These are phyloP conservation scores for Acyrthosiphon pisum DNA, from an alignment of 1,140 invertebrate species.

Conservation along the genomic window DNA sequence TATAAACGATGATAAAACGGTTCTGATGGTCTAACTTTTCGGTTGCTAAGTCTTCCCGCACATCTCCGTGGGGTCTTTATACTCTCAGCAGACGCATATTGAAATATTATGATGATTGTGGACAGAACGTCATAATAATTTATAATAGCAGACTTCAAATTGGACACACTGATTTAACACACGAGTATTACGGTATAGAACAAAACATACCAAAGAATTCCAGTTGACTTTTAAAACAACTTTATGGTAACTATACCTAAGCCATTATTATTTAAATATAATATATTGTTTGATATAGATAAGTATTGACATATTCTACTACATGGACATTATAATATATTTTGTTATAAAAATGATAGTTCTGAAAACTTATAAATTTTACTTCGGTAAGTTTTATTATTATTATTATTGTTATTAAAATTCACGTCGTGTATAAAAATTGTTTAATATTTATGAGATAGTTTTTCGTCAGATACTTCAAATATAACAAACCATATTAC, in stretches of 20 bases:
- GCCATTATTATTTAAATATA: not conserved
- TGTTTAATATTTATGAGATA: slow-evolving; percentile 34
- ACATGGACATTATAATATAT: not conserved
- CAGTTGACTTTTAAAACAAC: not conserved
- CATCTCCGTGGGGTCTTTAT: not conserved
- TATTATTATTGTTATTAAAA: slow-evolving; percentile 28
- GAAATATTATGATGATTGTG: too few species aligned
- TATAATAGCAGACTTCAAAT: not conserved
- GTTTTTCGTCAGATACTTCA: not conserved
- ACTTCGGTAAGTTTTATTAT: not conserved
- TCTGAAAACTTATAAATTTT: not conserved
- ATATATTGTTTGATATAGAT: not conserved
- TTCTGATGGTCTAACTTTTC: too few species aligned
- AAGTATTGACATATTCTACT: slow-evolving; percentile 12
- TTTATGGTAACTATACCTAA: not conserved
- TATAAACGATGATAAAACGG: too few species aligned
- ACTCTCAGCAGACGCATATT: too few species aligned
- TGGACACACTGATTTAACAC: not conserved
- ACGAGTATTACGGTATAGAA: not conserved
- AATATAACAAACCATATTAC: not conserved
- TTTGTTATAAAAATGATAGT: not conserved
- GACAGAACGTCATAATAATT: not conserved
- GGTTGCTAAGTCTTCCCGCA: not conserved
- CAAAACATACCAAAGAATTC: not conserved
- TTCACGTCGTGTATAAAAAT: not conserved